Evolutionary conservation across 1,140 invertebrate species (phyloP).

Genomic region (Planococcus citri): DNA sequence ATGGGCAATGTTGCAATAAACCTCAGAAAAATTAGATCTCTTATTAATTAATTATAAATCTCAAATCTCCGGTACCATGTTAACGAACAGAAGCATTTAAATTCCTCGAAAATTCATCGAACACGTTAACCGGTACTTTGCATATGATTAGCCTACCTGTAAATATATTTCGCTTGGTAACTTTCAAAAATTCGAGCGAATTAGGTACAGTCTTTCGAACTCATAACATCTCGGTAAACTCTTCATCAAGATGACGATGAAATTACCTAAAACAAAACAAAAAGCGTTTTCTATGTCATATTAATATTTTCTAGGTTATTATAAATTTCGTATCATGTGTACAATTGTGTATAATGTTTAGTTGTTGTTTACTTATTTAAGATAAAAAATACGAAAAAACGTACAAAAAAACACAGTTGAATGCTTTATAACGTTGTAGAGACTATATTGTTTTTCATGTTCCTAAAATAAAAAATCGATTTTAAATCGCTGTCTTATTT

Average conservation of each 20-base stretch:
- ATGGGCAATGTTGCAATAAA: conserved; percentile 6
- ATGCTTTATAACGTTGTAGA: background rate
- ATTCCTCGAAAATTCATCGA: background rate
- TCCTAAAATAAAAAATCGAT: background rate
- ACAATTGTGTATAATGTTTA: background rate
- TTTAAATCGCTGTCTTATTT: background rate
- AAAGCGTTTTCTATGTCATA: background rate
- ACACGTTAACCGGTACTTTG: background rate
- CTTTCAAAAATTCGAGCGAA: background rate
- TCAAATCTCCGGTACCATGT: background rate
- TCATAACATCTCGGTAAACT: too few relatives aligned
- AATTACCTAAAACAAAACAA: background rate
- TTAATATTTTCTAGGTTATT: background rate
- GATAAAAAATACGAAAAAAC: too few relatives aligned
- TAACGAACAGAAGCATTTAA: background rate
- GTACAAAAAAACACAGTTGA: too few relatives aligned
- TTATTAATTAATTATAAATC: background rate
- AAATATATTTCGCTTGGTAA: background rate
- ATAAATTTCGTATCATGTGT: background rate
- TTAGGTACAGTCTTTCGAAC: background rate
- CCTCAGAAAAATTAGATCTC: conserved; percentile 1
- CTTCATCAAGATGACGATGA: too few relatives aligned
- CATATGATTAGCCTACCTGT: background rate
- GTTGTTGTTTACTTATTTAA: background rate
- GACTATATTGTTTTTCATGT: background rate